Conservation (phyloP, 2,113 vertebrate species). For the Sarotherodon lohbergeri region DNA sequence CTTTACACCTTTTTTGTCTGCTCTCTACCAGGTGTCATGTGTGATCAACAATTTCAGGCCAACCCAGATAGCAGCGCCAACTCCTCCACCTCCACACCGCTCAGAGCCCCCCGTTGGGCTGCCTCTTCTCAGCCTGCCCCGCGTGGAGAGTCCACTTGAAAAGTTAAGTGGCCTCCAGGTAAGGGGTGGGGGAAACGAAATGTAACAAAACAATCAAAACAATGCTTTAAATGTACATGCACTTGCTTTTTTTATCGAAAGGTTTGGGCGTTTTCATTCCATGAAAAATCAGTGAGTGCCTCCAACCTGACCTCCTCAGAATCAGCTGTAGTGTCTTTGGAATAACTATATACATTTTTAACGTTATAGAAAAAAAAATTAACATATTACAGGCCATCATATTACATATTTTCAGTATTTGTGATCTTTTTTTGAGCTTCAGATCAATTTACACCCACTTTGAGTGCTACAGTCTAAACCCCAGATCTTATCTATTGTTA, state of each 20-base stretch:
- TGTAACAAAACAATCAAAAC: not conserved
- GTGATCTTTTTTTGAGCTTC: not conserved
- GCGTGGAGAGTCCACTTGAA: constrained; percentile 84
- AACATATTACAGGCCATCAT: not conserved
- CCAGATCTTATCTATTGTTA: not conserved
- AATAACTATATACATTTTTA: not conserved
- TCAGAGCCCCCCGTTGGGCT: constrained; percentile 66
- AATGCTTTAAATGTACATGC: not conserved
- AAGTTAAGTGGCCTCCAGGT: constrained; percentile 91
- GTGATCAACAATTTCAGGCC: constrained; percentile 77
- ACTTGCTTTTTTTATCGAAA: not conserved
- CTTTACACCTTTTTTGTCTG: not conserved
- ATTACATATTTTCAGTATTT: not conserved
- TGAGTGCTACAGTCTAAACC: not conserved
- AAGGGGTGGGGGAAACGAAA: constrained; percentile 66
- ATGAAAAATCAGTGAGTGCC: not conserved
- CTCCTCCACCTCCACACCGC: constrained; percentile 16
- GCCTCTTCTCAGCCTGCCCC: constrained; percentile 73
- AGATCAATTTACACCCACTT: not conserved
- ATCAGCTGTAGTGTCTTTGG: not conserved
- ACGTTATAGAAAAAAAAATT: not conserved
- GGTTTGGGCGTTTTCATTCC: not conserved
- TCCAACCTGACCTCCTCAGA: not conserved
- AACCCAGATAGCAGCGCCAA: constrained; percentile 22
- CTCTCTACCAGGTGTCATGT: constrained; percentile 67